Conservation (phyloP, 1,140 invertebrate genomes). For the Drosophila pseudoananassae region DNA sequence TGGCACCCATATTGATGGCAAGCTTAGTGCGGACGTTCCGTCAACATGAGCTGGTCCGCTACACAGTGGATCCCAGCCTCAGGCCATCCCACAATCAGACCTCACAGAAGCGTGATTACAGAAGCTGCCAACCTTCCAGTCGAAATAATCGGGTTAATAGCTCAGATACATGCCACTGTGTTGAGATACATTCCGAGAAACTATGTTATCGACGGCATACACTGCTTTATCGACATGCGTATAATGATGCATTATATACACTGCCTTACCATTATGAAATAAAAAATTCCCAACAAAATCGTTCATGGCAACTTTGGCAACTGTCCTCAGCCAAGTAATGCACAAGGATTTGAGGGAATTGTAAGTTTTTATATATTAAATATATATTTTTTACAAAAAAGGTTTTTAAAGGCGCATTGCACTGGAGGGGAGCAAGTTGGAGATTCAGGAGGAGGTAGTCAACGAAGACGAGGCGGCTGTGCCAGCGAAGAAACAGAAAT, state of each 20-base stretch:
- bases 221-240: background rate
- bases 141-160: slow-evolving; percentile 73
- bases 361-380: too few species aligned
- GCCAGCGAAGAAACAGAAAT: too few species aligned
- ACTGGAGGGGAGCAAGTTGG: too few species aligned
- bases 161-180: background rate
- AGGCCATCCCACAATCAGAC: slow-evolving; percentile 94
- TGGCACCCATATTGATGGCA: slow-evolving; percentile 95
- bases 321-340: too few species aligned
- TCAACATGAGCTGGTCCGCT: slow-evolving; percentile 89
- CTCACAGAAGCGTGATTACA: slow-evolving; percentile 97
- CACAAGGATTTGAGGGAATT: too few species aligned
- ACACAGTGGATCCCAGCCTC: slow-evolving; percentile 91
- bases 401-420: too few species aligned
- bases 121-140: slow-evolving; percentile 95
- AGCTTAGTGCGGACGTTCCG: slow-evolving; percentile 94
- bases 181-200: background rate
- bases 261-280: too few species aligned
- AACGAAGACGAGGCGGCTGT: too few species aligned
- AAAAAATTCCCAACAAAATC: too few species aligned
- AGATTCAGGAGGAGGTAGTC: too few species aligned
- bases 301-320: too few species aligned
- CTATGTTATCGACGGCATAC: background rate
- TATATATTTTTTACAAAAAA: too few species aligned
- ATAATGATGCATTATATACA: background rate